phyloP scores from a whole-genome alignment of 2,797 vertebrate genomes.

The Linurgus olivaceus region DNA sequence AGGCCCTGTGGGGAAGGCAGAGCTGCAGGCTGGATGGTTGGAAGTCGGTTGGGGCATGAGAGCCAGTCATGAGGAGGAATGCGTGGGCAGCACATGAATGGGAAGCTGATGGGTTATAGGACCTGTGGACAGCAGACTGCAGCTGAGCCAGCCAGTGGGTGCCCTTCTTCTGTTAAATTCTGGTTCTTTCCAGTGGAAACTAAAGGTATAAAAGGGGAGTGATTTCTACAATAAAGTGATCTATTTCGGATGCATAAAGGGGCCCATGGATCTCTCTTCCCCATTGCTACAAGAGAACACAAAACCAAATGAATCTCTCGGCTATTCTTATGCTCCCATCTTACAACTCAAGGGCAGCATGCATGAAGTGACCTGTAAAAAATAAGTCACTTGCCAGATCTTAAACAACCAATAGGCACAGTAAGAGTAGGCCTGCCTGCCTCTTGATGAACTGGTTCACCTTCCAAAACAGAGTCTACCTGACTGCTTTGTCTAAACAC shows the following conservation, averaged over 20 bases:
- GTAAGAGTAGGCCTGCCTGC: accelerated
- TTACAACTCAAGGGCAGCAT: background rate
- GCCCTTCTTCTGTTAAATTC: background rate
- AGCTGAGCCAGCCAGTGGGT: too few species aligned
- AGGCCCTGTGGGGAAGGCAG: background rate
- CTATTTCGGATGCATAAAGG: background rate
- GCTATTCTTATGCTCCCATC: background rate
- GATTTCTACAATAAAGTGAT: background rate
- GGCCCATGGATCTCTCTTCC: background rate
- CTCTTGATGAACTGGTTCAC: background rate
- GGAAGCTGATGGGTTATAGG: background rate
- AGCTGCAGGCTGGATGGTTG: too few species aligned
- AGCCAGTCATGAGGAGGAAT: background rate
- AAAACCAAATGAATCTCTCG: background rate
- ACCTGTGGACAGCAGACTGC: accelerated
- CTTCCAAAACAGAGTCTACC: background rate
- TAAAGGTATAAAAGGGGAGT: background rate
- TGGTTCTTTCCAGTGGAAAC: background rate
- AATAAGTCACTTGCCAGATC: background rate
- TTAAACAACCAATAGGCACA: background rate
- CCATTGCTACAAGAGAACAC: background rate
- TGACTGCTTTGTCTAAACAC: background rate
- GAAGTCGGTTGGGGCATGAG: accelerated
- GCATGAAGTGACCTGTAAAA: background rate
- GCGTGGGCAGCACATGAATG: accelerated